A percentile compares a stretch with the other conserved stretches of the same genome.
phyloP scores from a whole-genome alignment of 2,797 vertebrate species.

The Alauda arvensis region DNA sequence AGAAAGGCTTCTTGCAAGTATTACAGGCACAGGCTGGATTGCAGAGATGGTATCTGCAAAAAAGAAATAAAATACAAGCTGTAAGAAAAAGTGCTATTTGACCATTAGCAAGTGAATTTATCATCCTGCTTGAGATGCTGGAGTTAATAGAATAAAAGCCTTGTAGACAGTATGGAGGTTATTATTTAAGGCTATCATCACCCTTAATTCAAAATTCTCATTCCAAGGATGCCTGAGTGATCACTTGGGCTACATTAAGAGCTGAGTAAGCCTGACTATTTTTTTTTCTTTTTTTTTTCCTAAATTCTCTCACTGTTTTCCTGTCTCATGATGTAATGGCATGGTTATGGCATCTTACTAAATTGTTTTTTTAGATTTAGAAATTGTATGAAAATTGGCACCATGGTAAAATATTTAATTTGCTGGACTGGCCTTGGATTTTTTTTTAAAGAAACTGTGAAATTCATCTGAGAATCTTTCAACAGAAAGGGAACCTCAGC shows the following conservation, averaged over 20 bases:
- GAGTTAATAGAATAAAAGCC: slow-evolving; percentile 37
- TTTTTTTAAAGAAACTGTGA: neutral
- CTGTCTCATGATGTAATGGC: neutral
- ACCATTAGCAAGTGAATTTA: slow-evolving; percentile 25
- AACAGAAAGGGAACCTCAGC: neutral
- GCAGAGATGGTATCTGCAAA: neutral
- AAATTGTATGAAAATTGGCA: neutral
- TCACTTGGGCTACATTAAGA: neutral
- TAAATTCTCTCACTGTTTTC: neutral
- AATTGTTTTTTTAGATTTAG: neutral
- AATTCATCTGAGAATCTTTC: neutral
- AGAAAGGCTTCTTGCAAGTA: neutral
- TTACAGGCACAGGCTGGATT: neutral
- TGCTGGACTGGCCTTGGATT: neutral
- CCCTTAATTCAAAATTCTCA: slow-evolving; percentile 36
- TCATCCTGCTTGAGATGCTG: neutral
- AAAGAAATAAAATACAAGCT: neutral
- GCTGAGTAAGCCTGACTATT: slow-evolving; percentile 7
- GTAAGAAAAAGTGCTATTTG: slow-evolving; percentile 19
- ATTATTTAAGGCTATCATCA: slow-evolving; percentile 45
- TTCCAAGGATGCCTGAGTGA: slow-evolving; percentile 41
- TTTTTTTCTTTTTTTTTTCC: neutral
- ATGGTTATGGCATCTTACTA: neutral
- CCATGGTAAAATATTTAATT: neutral
- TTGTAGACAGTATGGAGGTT: neutral